Conservation (phyloP, 2,888 invertebrate species). For the Andrena trimmerana region DNA sequence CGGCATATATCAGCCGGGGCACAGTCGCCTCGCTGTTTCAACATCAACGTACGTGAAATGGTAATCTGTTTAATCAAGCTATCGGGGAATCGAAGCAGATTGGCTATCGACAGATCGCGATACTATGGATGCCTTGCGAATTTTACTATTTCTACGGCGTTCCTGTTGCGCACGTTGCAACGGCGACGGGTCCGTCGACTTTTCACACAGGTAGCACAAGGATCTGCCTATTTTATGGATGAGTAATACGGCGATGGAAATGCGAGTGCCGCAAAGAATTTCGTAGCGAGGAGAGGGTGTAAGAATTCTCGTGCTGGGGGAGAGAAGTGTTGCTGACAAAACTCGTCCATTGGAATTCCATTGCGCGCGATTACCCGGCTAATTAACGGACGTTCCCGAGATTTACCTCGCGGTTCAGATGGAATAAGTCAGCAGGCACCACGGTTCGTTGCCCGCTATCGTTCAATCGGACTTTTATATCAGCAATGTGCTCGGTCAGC, state of each 20-base stretch:
- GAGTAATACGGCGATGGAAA: slow-evolving; percentile 27
- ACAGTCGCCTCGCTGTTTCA: no score
- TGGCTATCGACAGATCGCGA: no score
- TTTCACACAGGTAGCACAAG: no score
- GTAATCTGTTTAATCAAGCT: slow-evolving; percentile 30
- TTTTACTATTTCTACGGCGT: no score
- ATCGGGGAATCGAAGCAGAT: no score
- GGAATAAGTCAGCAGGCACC: slow-evolving; percentile 29
- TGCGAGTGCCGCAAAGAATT: slow-evolving; percentile 27
- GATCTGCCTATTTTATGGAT: no score
- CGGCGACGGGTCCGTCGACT: no score
- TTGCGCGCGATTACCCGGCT: slow-evolving; percentile 29
- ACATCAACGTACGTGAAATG: no score
- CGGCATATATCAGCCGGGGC: no score
- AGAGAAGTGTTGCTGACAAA: background rate
- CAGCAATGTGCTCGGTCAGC: slow-evolving; percentile 69
- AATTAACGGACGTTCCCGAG: slow-evolving; percentile 38
- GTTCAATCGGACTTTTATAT: slow-evolving; percentile 66
- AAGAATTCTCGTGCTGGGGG: slow-evolving; percentile 12
- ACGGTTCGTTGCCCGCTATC: slow-evolving; percentile 46
- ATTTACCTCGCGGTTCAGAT: slow-evolving; percentile 45
- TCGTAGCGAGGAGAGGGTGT: slow-evolving; percentile 1
- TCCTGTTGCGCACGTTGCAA: no score
- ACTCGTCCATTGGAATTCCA: slow-evolving; percentile 12
- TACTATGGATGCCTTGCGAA: no score